A percentile compares a stretch with the other conserved stretches of the same genome.
Conservation (phyloP, 2,113 vertebrate species). For the Oncorhynchus mykiss region DNA sequence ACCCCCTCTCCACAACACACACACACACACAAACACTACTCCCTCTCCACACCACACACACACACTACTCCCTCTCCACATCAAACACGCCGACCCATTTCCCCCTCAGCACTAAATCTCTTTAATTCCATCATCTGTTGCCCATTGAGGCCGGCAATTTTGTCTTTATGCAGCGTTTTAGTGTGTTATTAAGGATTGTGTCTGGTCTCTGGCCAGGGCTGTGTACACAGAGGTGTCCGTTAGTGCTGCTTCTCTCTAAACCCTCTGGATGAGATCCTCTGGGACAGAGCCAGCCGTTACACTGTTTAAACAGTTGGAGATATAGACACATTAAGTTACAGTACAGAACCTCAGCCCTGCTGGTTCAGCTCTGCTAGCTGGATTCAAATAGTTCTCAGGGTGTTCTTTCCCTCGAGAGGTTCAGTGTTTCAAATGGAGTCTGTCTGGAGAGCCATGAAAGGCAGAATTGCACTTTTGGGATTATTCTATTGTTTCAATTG, state of each 20-base stretch:
- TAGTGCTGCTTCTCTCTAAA: slow-evolving; percentile 39
- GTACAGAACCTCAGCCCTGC: slow-evolving; percentile 10
- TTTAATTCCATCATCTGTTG: slow-evolving; percentile 76
- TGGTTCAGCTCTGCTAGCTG: too few species aligned
- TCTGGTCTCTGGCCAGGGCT: slow-evolving; percentile 58
- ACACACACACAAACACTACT: too few species aligned
- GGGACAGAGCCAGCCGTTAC: slow-evolving; percentile 45
- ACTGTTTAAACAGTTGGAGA: slow-evolving; percentile 50
- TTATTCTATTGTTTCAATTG: too few species aligned
- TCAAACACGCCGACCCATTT: slow-evolving; percentile 60
- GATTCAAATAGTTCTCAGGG: too few species aligned
- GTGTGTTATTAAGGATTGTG: slow-evolving; percentile 69
- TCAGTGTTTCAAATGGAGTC: too few species aligned
- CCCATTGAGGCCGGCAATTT: slow-evolving; percentile 72
- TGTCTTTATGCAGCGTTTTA: slow-evolving; percentile 70
- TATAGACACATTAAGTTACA: slow-evolving; percentile 40
- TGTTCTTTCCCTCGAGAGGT: too few species aligned
- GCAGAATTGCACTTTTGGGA: too few species aligned
- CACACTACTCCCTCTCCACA: slow-evolving; percentile 49
- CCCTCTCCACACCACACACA: too few species aligned
- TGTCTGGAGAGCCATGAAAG: too few species aligned
- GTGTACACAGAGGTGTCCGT: slow-evolving; percentile 48
- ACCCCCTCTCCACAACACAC: slow-evolving; percentile 47
- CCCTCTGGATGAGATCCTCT: slow-evolving; percentile 6
- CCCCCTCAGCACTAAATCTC: slow-evolving; percentile 71